Evolutionary conservation across 1,140 invertebrate species (phyloP), one percentile per base, ranked within the genome.

Genomic region (Nasonia vitripennis): DNA sequence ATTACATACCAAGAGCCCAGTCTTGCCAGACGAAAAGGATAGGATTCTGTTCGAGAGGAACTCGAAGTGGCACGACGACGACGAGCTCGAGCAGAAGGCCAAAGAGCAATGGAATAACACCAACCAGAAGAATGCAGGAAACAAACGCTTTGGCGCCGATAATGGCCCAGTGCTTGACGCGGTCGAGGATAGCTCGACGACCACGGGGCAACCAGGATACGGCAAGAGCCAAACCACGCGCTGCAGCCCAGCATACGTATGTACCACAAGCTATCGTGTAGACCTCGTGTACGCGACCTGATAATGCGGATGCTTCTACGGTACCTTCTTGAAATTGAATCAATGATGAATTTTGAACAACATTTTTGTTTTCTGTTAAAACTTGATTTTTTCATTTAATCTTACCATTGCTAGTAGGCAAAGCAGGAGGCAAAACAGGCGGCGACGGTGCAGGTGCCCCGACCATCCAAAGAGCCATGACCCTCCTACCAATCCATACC

Each of bases 21-120:
- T 99, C 98, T 94, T 99, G 96, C 96, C 97, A 97, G n/a, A 99
- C 95, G 91, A 99, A 99, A 78, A 98, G 95, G 9, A 99, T 96
- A 0, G 99, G 98, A 23, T 98, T 98, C 92, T 99, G 98, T 89
- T 98, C 96, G 4, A 99, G 92, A 0, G 98, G 97, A 12, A 99
- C 98, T n/a, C 98, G 94, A 7, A 99, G 93, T 0, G 98, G 98
- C 7, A 98, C 96, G 17, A 99, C 97, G 23, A 99, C 94, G 0
- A 99, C 97, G 86, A 99, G 93, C 89, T 99, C 98, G 74, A 99
- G 94, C 23, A 99, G 93, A 77, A 99, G 91, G 0, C 99, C 99
- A 90, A 99, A 97, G 41, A 99, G 93, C 2, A 99, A 93, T 0
- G 99, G 99, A 86, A 99, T 97, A 0, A 99, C 94, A 14, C 98